Base-by-base conservation (phyloP, 1,140 invertebrate genomes). In the Zaprionus inermis region DNA sequence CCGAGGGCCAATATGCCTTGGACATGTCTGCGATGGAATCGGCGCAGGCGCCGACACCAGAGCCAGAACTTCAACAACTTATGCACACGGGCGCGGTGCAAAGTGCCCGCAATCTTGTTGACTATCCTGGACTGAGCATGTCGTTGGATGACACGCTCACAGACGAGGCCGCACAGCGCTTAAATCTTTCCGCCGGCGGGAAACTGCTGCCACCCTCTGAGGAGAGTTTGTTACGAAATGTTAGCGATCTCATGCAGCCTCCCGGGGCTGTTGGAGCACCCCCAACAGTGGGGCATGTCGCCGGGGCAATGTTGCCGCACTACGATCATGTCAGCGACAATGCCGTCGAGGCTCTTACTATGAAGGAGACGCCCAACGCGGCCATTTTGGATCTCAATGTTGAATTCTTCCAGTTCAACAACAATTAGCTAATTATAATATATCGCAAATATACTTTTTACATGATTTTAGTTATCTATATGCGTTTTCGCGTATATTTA, bases 251-350 rank as follows among this genome's bases (percentile, higher is more conserved):
- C 1, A 88, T 91, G 76, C 89, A 89, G 44, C 89, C 89, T 0
- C 81, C 90, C 0, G 71, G 90, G 12, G 69, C 81, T n/a, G 71
- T 79, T 14, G 38, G 38, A 3, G 70, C 81, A 5, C 61, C 71
- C 22, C 52, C 77, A 16, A 69, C 74, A 7, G 63, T 83, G 9
- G 54, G 70, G 11, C 78, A 88, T 67, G 81, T 49, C 4, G 56
- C 65, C 11, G 57, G 66, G 5, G 69, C 78, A 5, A 57, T 76
- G 46, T 46, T 79, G 51, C 76, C 79, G 22, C 76, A 91, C 20
- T 92, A 92, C 11, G 91, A 91, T 75, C 91, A 92, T 77, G 91
- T 76, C 28, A 92, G 91, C 54, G 91, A 92, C 28, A 92, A 92
- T 75, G 91, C 91, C 12, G 91, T 92, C 16, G 91, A 92, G 72